These are phyloP conservation scores for Leptopilina boulardi DNA, from an alignment of 1,140 invertebrate species.

Conservation along the genomic window DNA sequence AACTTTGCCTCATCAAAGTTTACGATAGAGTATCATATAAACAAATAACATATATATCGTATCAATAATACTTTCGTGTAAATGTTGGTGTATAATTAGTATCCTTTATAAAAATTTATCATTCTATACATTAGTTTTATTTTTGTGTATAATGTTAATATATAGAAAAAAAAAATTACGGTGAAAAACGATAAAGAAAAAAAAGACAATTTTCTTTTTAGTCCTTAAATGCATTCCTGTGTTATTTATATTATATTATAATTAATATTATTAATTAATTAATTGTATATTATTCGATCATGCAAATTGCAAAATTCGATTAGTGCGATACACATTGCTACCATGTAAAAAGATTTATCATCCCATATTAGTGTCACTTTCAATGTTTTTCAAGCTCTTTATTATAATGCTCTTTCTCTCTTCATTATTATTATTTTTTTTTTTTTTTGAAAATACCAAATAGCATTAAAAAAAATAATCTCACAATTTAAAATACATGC, in stretches of 20 bases:
- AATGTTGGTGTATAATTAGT: background rate
- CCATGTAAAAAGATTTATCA: slow-evolving; percentile 21
- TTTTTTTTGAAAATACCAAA: background rate
- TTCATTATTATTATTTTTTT: too few species aligned
- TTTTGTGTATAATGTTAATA: background rate
- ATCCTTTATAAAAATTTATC: slow-evolving; percentile 25
- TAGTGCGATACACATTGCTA: slow-evolving; percentile 28
- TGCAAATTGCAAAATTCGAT: slow-evolving; percentile 22
- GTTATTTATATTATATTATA: background rate
- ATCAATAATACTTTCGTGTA: slow-evolving; percentile 28
- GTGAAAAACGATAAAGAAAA: background rate
- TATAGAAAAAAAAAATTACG: background rate
- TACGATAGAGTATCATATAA: slow-evolving; percentile 21
- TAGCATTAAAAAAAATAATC: background rate
- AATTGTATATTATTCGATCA: background rate
- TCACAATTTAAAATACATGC: background rate
- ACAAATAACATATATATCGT: slow-evolving; percentile 22
- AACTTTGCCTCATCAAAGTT: slow-evolving; percentile 9
- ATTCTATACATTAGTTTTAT: slow-evolving; percentile 5
- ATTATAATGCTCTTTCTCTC: background rate
- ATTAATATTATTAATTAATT: slow-evolving; percentile 3
- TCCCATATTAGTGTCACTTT: slow-evolving; percentile 27
- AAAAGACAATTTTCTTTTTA: background rate
- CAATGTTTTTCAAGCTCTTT: slow-evolving; percentile 7
- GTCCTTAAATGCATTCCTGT: too few species aligned